These are phyloP conservation scores for Digitonthophagus gazella DNA, from an alignment of 2,888 invertebrate species.

Conservation along the genomic window DNA sequence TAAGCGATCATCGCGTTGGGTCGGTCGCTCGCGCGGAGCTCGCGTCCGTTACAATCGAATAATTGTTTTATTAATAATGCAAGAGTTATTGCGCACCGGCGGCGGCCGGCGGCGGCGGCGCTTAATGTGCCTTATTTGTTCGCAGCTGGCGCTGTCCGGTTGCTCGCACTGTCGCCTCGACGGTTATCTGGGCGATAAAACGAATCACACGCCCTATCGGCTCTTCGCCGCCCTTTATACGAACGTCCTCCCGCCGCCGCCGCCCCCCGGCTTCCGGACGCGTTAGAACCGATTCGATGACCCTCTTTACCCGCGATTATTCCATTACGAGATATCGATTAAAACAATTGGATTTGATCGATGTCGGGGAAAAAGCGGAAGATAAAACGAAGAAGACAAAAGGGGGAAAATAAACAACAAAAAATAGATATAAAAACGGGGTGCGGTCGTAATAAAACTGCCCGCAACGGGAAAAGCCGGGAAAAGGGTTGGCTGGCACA, in stretches of 20 bases:
- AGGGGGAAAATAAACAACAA: not conserved
- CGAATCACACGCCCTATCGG: slow-evolving; percentile 15
- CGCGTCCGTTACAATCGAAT: slow-evolving; percentile 12
- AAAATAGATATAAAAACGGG: not conserved
- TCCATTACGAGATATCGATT: not conserved
- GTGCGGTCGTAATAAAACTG: slow-evolving; percentile 1
- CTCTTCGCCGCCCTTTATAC: slow-evolving; percentile 6
- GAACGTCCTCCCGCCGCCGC: not conserved
- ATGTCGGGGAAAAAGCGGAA: not conserved
- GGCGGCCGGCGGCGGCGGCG: slow-evolving; percentile 2
- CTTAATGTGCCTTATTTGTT: slow-evolving; percentile 18
- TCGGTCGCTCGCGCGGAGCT: not conserved
- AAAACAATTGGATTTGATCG: not conserved
- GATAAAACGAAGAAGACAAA: not conserved
- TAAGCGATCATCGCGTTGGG: slow-evolving; percentile 10
- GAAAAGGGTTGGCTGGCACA: not conserved
- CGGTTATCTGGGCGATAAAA: slow-evolving; percentile 14
- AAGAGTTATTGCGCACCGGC: slow-evolving; percentile 9
- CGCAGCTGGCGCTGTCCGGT: slow-evolving; percentile 15
- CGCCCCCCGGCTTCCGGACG: not conserved
- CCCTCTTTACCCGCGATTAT: not conserved
- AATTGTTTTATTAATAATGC: slow-evolving; percentile 18
- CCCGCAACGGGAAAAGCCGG: not conserved
- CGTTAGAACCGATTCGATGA: not conserved
- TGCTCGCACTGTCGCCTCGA: slow-evolving; percentile 10